Conservation (phyloP, 2,113 vertebrate genomes). For the Epinephelus fuscoguttatus region DNA sequence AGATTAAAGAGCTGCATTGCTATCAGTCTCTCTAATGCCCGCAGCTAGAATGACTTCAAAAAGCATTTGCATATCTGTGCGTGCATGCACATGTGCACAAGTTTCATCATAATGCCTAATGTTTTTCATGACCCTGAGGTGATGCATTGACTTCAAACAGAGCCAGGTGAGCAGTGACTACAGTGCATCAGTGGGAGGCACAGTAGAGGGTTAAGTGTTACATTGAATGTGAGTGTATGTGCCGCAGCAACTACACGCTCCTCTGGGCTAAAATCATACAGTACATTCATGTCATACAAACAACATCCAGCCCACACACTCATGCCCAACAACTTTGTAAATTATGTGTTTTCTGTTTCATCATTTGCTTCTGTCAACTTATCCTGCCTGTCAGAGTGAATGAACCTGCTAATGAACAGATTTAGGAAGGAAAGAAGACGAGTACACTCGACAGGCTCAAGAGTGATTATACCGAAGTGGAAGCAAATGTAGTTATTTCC, state of each 20-base stretch:
- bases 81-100: conserved; percentile 38
- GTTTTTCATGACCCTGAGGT: conserved; percentile 46
- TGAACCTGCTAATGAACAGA: conserved; percentile 29
- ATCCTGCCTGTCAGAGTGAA: conserved; percentile 5
- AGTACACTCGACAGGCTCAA: background rate
- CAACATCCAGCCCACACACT: conserved; percentile 11
- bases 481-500: conserved; percentile 1
- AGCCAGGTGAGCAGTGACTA: conserved; percentile 52
- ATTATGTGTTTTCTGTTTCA: conserved; percentile 21
- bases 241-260: conserved; percentile 6
- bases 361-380: conserved; percentile 27
- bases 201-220: conserved; percentile 24
- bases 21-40: conserved; percentile 48
- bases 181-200: conserved; percentile 21
- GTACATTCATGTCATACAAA: conserved; percentile 17
- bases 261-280: conserved; percentile 34
- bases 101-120: conserved; percentile 59
- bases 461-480: background rate
- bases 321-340: conserved; percentile 18
- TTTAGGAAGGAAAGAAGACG: background rate
- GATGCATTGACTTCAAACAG: conserved; percentile 60
- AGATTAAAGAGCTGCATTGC: conserved; percentile 59
- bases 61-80: conserved; percentile 49
- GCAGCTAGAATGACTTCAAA: conserved; percentile 52
- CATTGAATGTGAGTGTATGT: conserved; percentile 3